A percentile compares a stretch with the other conserved stretches of the same genome.
These are phyloP conservation scores for Coenobita brevimanus DNA, from an alignment of 1,140 invertebrate species.

Conservation along the genomic window DNA sequence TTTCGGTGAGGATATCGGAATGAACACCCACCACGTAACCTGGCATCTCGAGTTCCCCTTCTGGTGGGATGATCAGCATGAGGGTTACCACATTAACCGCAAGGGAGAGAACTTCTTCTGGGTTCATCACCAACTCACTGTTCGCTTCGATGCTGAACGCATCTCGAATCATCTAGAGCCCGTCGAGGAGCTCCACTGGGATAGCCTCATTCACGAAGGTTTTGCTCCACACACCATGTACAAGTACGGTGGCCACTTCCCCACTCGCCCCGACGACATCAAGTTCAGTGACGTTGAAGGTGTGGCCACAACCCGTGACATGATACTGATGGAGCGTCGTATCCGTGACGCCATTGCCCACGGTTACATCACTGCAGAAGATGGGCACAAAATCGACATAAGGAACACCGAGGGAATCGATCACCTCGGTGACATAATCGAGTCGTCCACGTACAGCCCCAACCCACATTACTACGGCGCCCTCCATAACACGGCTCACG, in stretches of 20 bases:
- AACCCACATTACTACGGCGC: background rate
- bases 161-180: background rate
- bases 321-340: background rate
- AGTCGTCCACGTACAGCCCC: background rate
- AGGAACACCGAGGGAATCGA: background rate
- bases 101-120: constrained; percentile 38
- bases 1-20: constrained; percentile 19
- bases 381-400: constrained; percentile 2
- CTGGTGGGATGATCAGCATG: constrained; percentile 22
- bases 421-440: constrained; percentile 3
- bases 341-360: constrained; percentile 29
- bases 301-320: background rate
- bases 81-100: background rate
- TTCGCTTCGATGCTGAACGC: constrained; percentile 9
- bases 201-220: background rate
- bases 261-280: constrained; percentile 4
- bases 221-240: constrained; percentile 32
- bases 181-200: constrained; percentile 21
- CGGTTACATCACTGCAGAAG: background rate
- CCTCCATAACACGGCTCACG: constrained; percentile 11
- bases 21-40: constrained; percentile 16
- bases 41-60: constrained; percentile 36
- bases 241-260: constrained; percentile 29
- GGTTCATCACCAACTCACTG: constrained; percentile 24
- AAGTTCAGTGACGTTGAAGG: constrained; percentile 17